These are phyloP conservation scores for Rhynchomys soricoides DNA, from an alignment of 2,113 vertebrate genomes.

Conservation along the genomic window DNA sequence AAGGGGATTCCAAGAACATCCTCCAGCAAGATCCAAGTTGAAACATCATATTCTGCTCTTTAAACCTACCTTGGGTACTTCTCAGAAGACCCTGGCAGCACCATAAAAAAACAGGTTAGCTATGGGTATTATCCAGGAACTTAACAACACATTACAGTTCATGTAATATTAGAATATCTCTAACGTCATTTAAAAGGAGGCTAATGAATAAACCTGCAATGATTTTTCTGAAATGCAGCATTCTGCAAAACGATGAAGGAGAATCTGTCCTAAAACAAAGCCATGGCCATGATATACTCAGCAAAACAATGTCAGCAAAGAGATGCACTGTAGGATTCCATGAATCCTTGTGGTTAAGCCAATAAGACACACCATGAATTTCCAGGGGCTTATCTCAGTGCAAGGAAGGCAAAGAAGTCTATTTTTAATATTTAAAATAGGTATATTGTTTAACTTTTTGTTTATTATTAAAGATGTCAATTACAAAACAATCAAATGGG, in stretches of 20 bases:
- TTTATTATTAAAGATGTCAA: no score
- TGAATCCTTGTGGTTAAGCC: no score
- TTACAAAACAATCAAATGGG: no score
- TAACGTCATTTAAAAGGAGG: neutral
- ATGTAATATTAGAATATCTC: neutral
- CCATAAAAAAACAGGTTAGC: neutral
- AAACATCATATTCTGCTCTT: neutral
- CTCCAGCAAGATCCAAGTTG: neutral
- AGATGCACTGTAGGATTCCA: neutral
- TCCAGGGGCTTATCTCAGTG: no score
- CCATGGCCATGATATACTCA: neutral
- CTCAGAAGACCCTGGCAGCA: neutral
- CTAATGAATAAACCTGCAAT: neutral
- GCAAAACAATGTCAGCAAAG: neutral
- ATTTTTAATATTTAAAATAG: no score
- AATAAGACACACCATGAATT: no score
- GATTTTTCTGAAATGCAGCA: neutral
- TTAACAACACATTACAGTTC: neutral
- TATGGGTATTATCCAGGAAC: neutral
- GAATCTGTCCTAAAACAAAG: neutral
- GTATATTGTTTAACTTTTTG: no score
- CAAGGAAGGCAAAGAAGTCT: no score
- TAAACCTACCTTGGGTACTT: neutral
- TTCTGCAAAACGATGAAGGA: neutral
- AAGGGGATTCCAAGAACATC: neutral